These are phyloP conservation scores for Botia kubotai DNA, from an alignment of 2,797 vertebrate species.

Conservation along the genomic window DNA sequence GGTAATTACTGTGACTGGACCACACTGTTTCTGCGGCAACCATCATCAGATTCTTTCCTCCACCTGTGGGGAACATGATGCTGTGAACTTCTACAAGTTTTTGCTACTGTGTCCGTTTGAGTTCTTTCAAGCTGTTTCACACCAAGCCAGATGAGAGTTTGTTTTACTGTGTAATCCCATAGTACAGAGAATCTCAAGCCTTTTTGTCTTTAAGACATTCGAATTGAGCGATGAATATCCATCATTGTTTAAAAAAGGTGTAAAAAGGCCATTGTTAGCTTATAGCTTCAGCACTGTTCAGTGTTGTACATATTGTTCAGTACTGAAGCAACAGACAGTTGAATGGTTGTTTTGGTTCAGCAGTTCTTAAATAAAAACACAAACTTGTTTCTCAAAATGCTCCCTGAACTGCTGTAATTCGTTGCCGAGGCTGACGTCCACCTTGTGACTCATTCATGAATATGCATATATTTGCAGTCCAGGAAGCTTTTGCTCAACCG, in stretches of 20 bases:
- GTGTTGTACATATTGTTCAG: not conserved
- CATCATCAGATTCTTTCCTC: too few relatives aligned
- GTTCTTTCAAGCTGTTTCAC: too few relatives aligned
- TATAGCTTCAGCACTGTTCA: not conserved
- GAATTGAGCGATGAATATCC: too few relatives aligned
- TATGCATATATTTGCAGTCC: slow-evolving; percentile 38
- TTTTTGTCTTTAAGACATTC: too few relatives aligned
- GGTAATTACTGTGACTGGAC: slow-evolving; percentile 45
- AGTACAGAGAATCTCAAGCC: too few relatives aligned
- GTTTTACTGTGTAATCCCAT: too few relatives aligned
- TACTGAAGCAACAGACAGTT: not conserved
- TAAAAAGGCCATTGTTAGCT: too few relatives aligned
- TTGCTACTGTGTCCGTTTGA: too few relatives aligned
- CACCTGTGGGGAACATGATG: slow-evolving; percentile 3
- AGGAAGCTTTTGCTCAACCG: slow-evolving; percentile 55
- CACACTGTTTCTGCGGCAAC: slow-evolving; percentile 34
- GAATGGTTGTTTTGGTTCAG: slow-evolving; percentile 25
- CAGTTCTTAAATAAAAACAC: slow-evolving; percentile 21
- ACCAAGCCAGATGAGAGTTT: too few relatives aligned
- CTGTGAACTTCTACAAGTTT: not conserved
- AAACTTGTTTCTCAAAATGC: slow-evolving; percentile 32
- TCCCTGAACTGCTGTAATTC: slow-evolving; percentile 38
- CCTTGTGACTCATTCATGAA: slow-evolving; percentile 48
- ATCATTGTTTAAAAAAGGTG: too few relatives aligned
- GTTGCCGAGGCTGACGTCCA: slow-evolving; percentile 38